phyloP scores from a whole-genome alignment of 2,888 invertebrate species.

The Zaprionus lineosus region DNA sequence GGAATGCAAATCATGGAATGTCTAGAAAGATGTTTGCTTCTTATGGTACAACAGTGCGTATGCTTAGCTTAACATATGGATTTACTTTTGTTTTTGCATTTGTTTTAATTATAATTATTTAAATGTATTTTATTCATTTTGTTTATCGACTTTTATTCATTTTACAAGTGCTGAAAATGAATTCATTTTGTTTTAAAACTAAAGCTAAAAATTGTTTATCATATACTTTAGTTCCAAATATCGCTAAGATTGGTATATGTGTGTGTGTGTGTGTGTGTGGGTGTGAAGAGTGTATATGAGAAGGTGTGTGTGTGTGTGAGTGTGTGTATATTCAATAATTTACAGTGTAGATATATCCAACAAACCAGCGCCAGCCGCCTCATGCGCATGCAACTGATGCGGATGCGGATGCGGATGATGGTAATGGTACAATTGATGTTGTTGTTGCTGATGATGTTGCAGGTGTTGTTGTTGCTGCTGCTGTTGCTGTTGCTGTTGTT shows the following conservation, averaged over 20 bases:
- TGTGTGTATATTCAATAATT: constrained; percentile 76
- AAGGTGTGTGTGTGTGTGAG: constrained; percentile 17
- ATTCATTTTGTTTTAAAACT: constrained; percentile 60
- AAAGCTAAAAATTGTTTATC: constrained; percentile 68
- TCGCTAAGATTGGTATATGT: constrained; percentile 15
- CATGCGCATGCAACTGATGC: constrained; percentile 57
- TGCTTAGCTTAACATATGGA: constrained; percentile 63
- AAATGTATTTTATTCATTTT: constrained; percentile 36
- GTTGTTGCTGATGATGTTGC: constrained; percentile 48
- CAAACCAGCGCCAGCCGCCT: constrained; percentile 76
- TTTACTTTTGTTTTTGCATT: constrained; percentile 13
- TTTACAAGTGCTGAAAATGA: constrained; percentile 48
- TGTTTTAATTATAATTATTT: constrained; percentile 48
- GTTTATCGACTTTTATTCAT: constrained; percentile 32
- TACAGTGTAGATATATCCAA: constrained; percentile 83
- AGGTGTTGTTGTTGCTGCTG: constrained; percentile 53
- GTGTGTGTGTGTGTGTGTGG: constrained; percentile 25
- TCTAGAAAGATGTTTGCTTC: constrained; percentile 28
- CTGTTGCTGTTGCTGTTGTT: constrained; percentile 58
- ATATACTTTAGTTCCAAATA: constrained; percentile 32
- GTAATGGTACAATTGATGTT: constrained; percentile 47
- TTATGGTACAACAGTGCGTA: constrained; percentile 73
- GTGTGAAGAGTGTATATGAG: constrained; percentile 44
- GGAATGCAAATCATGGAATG: constrained; percentile 40
- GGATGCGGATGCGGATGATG: constrained; percentile 66